Base-by-base conservation (phyloP, 2,888 invertebrate genomes). In the Thymelicus sylvestris region DNA sequence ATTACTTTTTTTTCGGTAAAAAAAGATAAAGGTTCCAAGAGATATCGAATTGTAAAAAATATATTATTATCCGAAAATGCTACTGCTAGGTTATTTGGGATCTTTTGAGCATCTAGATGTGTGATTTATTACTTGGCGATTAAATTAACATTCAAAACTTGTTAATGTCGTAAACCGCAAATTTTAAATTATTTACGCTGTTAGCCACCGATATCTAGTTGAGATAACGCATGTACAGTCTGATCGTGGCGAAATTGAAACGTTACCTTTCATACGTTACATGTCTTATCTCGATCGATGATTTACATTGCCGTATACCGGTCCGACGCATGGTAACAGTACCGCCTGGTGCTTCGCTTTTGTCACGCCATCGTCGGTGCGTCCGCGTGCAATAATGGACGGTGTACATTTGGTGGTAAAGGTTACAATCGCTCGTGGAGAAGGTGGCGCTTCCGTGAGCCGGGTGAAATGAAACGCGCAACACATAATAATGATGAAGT, bases 401-500 rank as follows among this genome's bases (percentile, higher is more conserved):
- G n/a, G 38, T 72, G 62, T 69, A n/a, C 8, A 7, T 10, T 57
- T 41, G 8, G 6, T 2, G 38, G 38, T 69, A 75, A 71, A 69
- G 69, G 61, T 59, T 55, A 74, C 48, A 63, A 47, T 74, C 38
- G 71, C 52, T 12, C 44, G 70, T 15, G 15, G 13, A 75, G 69
- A 70, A 69, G 67, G 73, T 78, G 76, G 78, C 79, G 79, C 76
- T 79, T 81, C 57, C 24, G 24, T 24, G 78, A 62, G 64, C 50
- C 73, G 72, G 76, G 77, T 78, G 81, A 83, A 82, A 77, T 79
- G 80, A 78, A 80, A 83, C 83, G 82, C 83, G 79, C 81, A 81
- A 82, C 81, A 78, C 84, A 85, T 85, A 84, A 80, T 83, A 84
- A 85, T 83, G 83, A 78, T 82, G 81, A 82, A 81, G 84, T 83